These are phyloP conservation scores for Pachycephus smyrnensis DNA, from an alignment of 2,888 invertebrate genomes.

Conservation along the genomic window DNA sequence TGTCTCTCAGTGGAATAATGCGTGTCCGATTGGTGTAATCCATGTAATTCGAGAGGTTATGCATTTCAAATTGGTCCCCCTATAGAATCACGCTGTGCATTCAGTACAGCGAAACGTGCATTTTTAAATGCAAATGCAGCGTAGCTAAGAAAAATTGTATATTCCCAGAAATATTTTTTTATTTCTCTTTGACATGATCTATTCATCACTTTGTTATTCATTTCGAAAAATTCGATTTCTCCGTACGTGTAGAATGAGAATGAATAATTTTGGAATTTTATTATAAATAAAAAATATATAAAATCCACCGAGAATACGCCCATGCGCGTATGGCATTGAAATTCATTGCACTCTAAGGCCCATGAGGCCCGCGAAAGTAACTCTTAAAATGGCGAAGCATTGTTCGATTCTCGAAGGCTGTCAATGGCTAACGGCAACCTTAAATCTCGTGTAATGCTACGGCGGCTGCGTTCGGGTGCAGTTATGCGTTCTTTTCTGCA, in stretches of 20 bases:
- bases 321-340: neutral
- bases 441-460: slow-evolving; percentile 49
- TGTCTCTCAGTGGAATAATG: neutral
- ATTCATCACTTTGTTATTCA: neutral
- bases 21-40: slow-evolving; percentile 30
- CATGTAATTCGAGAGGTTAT: slow-evolving; percentile 26
- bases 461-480: slow-evolving; percentile 22
- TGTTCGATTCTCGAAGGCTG: neutral
- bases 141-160: neutral
- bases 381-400: slow-evolving; percentile 36
- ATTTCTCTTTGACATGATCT: too few relatives aligned
- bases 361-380: neutral
- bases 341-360: neutral
- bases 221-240: neutral
- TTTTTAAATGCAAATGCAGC: slow-evolving; percentile 27
- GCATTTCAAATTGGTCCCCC: slow-evolving; percentile 25
- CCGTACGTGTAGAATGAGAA: neutral
- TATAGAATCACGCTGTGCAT: slow-evolving; percentile 9
- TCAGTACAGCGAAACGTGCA: slow-evolving; percentile 6
- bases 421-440: slow-evolving; percentile 35
- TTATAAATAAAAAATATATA: neutral
- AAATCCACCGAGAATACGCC: neutral
- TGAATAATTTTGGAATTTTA: neutral
- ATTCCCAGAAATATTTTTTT: neutral
- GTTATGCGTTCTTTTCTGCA: slow-evolving; percentile 14